Evolutionary conservation across 2,888 invertebrate genomes (phyloP).

Genomic region (Spilosoma lubricipeda): DNA sequence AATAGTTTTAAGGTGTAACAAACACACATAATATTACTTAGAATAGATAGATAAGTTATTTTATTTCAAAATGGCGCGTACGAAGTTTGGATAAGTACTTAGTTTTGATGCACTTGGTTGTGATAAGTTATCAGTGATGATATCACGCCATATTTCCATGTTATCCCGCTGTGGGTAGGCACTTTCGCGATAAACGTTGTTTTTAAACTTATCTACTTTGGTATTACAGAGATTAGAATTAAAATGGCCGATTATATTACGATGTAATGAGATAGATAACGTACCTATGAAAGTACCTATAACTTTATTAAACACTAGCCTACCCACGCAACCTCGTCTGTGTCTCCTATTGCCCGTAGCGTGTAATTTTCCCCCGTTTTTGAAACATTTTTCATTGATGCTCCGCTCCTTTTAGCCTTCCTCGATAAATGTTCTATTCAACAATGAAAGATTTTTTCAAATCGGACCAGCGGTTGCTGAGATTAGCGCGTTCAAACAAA

Average conservation of each 20-base stretch:
- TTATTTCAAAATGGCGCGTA: conserved; percentile 42
- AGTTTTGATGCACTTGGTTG: conserved; percentile 39
- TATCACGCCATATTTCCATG: conserved; percentile 45
- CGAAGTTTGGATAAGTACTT: conserved; percentile 35
- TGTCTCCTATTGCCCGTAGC: too few species aligned
- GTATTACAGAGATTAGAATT: conserved; percentile 13
- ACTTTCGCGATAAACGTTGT: conserved; percentile 22
- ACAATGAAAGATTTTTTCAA: too few species aligned
- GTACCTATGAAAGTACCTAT: not conserved
- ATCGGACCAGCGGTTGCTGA: too few species aligned
- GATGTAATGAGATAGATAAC: conserved; percentile 7
- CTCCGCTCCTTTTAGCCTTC: too few species aligned
- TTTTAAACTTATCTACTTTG: conserved; percentile 11
- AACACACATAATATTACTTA: too few species aligned
- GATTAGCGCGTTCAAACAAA: too few species aligned
- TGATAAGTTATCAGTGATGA: conserved; percentile 45
- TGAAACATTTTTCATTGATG: too few species aligned
- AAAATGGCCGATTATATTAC: conserved; percentile 8
- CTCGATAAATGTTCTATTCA: too few species aligned
- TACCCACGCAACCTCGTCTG: too few species aligned
- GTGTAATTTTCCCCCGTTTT: too few species aligned
- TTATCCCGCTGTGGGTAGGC: conserved; percentile 23
- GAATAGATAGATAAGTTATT: not conserved
- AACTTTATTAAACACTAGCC: not conserved
- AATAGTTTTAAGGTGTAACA: too few species aligned